phyloP scores from a whole-genome alignment of 2,888 invertebrate genomes.

The Camptogramma bilineatum region DNA sequence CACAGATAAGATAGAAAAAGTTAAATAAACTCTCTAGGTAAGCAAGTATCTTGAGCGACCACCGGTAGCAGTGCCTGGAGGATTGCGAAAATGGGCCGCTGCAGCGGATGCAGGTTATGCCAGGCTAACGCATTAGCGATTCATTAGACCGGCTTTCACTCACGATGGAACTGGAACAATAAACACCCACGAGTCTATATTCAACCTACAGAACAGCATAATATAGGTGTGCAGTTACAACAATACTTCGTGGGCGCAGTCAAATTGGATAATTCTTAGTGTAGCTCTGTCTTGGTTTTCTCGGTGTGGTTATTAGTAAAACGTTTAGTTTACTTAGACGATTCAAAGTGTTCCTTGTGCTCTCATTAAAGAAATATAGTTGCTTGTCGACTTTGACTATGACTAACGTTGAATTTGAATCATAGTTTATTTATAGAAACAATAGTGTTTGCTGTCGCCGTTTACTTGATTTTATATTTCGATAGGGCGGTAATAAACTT shows the following conservation, averaged over 20 bases:
- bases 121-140: conserved; percentile 66
- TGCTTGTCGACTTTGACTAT: neutral
- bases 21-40: too few species aligned
- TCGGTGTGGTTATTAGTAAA: neutral
- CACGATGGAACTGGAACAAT: conserved; percentile 64
- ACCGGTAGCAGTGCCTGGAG: conserved; percentile 47
- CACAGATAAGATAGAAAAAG: too few species aligned
- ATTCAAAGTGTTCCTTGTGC: neutral
- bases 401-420: neutral
- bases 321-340: neutral
- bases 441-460: too few species aligned
- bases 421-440: too few species aligned
- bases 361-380: neutral
- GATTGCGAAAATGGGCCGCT: conserved; percentile 68
- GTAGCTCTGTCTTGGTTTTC: neutral
- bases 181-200: conserved; percentile 57
- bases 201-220: conserved; percentile 6
- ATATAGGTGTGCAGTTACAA: neutral
- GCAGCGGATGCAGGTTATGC: conserved; percentile 66
- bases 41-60: neutral
- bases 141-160: conserved; percentile 73
- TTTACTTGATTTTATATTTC: too few species aligned
- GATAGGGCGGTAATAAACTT: too few species aligned
- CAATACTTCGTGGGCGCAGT: neutral
- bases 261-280: neutral